These are phyloP conservation scores for Cremastinae sp. DNA, from an alignment of 2,888 invertebrate species.

Conservation along the genomic window DNA sequence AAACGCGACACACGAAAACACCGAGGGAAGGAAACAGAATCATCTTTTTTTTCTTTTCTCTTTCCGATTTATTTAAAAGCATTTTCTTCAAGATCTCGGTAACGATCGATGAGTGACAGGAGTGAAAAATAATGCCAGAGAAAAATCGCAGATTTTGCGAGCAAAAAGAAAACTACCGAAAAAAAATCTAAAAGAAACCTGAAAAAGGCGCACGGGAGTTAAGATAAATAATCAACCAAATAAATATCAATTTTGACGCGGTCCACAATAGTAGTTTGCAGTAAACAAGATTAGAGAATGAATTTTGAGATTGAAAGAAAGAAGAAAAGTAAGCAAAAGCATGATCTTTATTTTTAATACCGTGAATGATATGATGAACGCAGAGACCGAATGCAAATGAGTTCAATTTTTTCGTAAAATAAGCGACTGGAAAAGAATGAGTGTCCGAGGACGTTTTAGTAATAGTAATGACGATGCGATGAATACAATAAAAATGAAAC, in stretches of 20 bases:
- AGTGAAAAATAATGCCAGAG: conserved; percentile 17
- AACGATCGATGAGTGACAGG: conserved; percentile 22
- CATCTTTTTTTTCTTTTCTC: conserved; percentile 28
- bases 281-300: conserved; percentile 64
- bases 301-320: conserved; percentile 19
- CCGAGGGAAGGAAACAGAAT: conserved; percentile 49
- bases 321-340: conserved; percentile 32
- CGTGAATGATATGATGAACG: conserved; percentile 46
- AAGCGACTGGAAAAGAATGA: conserved; percentile 26
- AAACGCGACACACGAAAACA: conserved; percentile 48
- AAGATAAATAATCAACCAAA: conserved; percentile 60
- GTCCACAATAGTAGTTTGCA: conserved; percentile 76
- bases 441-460: conserved; percentile 18
- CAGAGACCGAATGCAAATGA: conserved; percentile 37
- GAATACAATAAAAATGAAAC: conserved; percentile 4
- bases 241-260: conserved; percentile 73
- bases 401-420: conserved; percentile 49
- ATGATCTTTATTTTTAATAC: conserved; percentile 58
- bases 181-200: conserved; percentile 42
- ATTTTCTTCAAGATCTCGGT: conserved; percentile 26
- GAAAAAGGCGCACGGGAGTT: conserved; percentile 45
- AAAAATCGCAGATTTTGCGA: conserved; percentile 32
- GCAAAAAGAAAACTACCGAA: conserved; percentile 22
- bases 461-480: conserved; percentile 22
- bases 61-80: conserved; percentile 21